These are phyloP conservation scores for Coptotermes formosanus DNA, from an alignment of 1,140 invertebrate species.

Conservation along the genomic window DNA sequence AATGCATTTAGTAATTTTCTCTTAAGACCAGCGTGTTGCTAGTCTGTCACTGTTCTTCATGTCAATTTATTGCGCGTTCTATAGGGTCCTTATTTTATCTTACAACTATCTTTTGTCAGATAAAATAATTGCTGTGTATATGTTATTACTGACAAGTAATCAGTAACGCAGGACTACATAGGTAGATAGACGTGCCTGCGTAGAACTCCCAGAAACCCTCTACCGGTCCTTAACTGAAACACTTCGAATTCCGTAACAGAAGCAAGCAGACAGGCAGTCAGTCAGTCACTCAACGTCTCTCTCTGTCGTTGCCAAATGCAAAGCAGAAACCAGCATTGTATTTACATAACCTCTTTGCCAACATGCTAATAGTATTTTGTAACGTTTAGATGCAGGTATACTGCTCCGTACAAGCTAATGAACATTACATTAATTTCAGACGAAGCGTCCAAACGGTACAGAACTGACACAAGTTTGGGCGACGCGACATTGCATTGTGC, in stretches of 20 bases:
- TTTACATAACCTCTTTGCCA: background rate
- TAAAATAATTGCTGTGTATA: no score
- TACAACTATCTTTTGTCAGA: no score
- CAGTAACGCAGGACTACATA: no score
- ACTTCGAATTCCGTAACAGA: background rate
- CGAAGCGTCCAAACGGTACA: background rate
- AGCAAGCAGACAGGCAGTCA: background rate
- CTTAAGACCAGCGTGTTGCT: no score
- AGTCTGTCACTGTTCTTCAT: no score
- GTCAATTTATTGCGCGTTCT: no score
- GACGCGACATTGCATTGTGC: background rate
- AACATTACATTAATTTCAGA: background rate
- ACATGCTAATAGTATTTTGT: background rate
- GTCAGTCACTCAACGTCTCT: background rate
- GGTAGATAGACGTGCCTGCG: no score
- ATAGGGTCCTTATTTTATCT: no score
- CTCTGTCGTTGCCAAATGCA: background rate
- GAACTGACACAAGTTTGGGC: background rate
- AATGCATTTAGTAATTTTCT: no score
- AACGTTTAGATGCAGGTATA: conserved; percentile 6
- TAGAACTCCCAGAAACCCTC: no score
- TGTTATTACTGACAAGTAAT: no score
- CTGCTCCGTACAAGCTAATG: background rate
- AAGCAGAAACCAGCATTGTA: background rate
- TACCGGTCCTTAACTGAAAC: no score